Evolutionary conservation across 2,113 vertebrate species (phyloP).

Genomic region (Alethe castanea): DNA sequence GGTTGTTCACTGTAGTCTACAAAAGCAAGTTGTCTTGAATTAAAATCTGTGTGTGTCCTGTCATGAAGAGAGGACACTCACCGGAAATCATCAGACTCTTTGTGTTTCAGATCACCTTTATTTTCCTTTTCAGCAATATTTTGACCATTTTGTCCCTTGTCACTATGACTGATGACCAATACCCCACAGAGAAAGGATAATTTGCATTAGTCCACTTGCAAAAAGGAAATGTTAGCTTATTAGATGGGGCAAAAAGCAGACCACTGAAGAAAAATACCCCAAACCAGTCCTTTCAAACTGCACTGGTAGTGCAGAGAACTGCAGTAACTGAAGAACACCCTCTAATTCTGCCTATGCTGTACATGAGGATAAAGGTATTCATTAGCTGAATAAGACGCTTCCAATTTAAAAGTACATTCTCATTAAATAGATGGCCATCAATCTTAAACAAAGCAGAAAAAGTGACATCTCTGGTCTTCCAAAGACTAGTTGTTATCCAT

Average conservation of each 20-base stretch:
- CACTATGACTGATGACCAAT: not conserved
- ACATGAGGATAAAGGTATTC: not conserved
- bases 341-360: not conserved
- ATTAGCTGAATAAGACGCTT: not conserved
- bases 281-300: not conserved
- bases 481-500: not conserved
- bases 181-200: not conserved
- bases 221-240: not conserved
- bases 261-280: not conserved
- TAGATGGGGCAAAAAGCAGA: not conserved
- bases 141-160: not conserved
- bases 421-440: not conserved
- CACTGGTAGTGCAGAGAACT: not conserved
- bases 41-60: not conserved
- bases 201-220: not conserved
- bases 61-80: not conserved
- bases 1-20: not conserved
- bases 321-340: not conserved
- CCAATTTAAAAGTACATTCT: slow-evolving; percentile 8
- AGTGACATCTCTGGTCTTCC: not conserved
- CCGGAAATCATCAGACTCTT: not conserved
- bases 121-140: not conserved
- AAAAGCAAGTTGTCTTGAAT: not conserved
- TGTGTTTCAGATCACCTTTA: not conserved
- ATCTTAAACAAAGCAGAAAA: slow-evolving; percentile 37